phyloP scores from a whole-genome alignment of 2,113 vertebrate genomes.

The Corythaeola cristata region DNA sequence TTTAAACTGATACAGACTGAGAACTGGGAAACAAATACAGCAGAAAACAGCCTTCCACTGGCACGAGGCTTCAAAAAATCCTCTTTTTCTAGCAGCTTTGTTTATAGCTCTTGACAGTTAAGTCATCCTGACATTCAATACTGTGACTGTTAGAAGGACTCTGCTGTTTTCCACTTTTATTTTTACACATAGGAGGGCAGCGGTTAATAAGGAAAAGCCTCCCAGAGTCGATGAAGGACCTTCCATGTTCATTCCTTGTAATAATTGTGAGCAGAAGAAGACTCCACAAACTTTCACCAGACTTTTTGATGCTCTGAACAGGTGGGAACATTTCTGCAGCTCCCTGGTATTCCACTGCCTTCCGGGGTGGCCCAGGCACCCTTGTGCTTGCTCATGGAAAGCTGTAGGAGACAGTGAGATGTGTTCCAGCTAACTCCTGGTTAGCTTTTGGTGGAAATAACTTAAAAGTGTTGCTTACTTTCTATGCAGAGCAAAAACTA shows the following conservation, averaged over 20 bases:
- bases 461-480: neutral
- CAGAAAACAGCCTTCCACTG: neutral
- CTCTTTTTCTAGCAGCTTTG: neutral
- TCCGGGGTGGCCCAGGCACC: accelerated
- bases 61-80: neutral
- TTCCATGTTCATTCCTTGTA: neutral
- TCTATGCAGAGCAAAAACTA: neutral
- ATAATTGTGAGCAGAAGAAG: neutral
- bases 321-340: neutral
- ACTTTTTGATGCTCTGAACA: neutral
- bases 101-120: neutral
- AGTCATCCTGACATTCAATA: neutral
- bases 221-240: neutral
- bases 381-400: neutral
- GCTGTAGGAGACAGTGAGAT: neutral
- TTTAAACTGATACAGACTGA: neutral
- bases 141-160: neutral
- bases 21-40: neutral
- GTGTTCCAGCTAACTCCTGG: neutral
- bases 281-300: neutral
- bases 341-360: neutral
- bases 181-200: slow-evolving; percentile 13
- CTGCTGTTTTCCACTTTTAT: neutral
- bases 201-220: slow-evolving; percentile 25
- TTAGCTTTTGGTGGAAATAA: neutral